Evolutionary conservation across 1,140 invertebrate genomes (phyloP), one percentile per base, ranked within the genome.

Genomic region (Cydia fagiglandana): DNA sequence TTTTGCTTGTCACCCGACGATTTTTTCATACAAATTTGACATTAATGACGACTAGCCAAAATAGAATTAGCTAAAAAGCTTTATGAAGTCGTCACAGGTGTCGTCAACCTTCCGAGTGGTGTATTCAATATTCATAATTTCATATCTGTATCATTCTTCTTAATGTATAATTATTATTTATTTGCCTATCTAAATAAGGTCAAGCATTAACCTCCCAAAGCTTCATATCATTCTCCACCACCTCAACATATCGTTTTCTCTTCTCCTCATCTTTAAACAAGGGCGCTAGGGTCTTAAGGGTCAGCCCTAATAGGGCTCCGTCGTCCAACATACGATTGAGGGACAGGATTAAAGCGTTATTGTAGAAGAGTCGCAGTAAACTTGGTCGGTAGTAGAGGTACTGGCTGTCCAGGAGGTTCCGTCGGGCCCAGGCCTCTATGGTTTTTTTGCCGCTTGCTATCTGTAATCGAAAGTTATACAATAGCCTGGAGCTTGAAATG

Each of bases 161-260:
- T 10, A 10, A 41, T 41, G 5, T 41, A 41, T 5, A 10, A 5
- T 10, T 12, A 1, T 41, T 41, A 24, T 10, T 12, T 41, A 7
- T 41, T 10, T 41, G 41, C 41, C 10, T 41, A 13, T 45, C 12
- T 45, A 12, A 47, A 47, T n/a, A 47, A 47, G 41, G 12, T 47
- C 94, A 95, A 93, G 96, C 95, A 81, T 97, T 98, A 50, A 96
- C 94, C 90, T 98, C 97, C 96, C 97, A 97, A 56, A 97, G 90
- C 91, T 97, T 96, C 81, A 97, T 94, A 87, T 96, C 96, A 89
- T 98, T 97, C 85, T 97, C 96, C 50, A 98, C 94, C n/a, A 97
- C 95, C 91, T 97, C 96, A 30, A 95, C 94, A 86, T 96, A 97
- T 95, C 95, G 97, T 50, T 95, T 93, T 75, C 94, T 93, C 83